Evolutionary conservation across 2,888 invertebrate genomes (phyloP).

Genomic region (Adelphocoris suturalis): DNA sequence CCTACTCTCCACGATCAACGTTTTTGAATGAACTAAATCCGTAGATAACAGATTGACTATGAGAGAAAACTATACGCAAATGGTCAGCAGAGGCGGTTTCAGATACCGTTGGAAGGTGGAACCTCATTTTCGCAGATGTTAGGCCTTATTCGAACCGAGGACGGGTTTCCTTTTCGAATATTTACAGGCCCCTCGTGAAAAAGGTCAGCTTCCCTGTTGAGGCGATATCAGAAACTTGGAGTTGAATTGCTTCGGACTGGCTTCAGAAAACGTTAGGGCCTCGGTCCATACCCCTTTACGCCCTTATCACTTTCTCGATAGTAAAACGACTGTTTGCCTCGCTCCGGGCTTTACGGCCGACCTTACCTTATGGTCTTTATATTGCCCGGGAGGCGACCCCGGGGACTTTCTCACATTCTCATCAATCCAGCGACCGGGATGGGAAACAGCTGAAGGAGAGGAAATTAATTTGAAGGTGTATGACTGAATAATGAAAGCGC

Average conservation of each 20-base stretch:
- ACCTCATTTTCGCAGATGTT: constrained; percentile 7
- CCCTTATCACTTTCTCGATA: constrained; percentile 68
- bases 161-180: constrained; percentile 26
- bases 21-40: no score
- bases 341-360: constrained; percentile 61
- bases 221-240: constrained; percentile 15
- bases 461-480: constrained; percentile 47
- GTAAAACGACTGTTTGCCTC: constrained; percentile 67
- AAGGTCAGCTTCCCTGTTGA: not conserved
- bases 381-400: constrained; percentile 59
- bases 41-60: not conserved
- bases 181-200: not conserved
- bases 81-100: not conserved
- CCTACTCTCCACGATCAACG: no score
- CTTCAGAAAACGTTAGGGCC: constrained; percentile 13
- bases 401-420: constrained; percentile 58
- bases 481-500: constrained; percentile 26
- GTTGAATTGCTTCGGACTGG: constrained; percentile 13
- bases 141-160: constrained; percentile 2
- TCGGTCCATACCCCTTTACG: constrained; percentile 42
- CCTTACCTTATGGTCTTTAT: constrained; percentile 62
- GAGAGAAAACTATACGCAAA: not conserved
- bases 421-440: constrained; percentile 41
- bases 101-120: not conserved
- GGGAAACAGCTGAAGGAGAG: constrained; percentile 14